Evolutionary conservation across 2,113 vertebrate genomes (phyloP).

Genomic region (Pelecanus crispus): DNA sequence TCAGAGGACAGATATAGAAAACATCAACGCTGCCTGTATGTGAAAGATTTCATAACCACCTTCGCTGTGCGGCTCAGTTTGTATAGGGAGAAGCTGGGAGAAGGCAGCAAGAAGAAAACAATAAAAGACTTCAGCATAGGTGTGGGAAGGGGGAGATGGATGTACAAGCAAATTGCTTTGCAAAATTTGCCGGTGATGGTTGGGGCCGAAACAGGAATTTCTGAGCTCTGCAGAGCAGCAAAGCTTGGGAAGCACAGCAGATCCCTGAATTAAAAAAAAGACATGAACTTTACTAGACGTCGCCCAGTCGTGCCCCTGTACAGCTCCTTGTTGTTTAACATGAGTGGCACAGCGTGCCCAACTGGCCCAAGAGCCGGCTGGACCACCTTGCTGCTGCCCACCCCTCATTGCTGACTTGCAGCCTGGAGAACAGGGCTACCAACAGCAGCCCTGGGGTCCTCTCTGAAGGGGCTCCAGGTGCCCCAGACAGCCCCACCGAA

Average conservation of each 20-base stretch:
- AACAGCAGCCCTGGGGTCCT: background rate
- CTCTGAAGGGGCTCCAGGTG: background rate
- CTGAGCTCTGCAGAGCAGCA: background rate
- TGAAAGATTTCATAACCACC: background rate
- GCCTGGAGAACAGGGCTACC: background rate
- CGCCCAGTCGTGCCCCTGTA: fast-evolving
- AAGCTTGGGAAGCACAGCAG: background rate
- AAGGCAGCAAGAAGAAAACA: constrained; percentile 1
- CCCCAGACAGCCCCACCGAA: background rate
- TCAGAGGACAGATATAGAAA: background rate
- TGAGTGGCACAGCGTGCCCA: fast-evolving
- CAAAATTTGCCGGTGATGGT: background rate
- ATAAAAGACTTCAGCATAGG: background rate
- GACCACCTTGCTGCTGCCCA: background rate
- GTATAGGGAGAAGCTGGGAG: background rate
- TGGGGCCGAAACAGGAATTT: background rate
- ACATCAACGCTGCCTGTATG: background rate
- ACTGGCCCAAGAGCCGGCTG: background rate
- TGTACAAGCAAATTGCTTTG: background rate
- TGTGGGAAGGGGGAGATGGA: background rate
- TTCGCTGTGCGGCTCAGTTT: background rate
- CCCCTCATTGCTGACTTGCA: fast-evolving
- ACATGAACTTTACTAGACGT: background rate
- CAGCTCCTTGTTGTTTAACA: background rate
- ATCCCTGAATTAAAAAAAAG: background rate